These are phyloP conservation scores for Prunella himalayana DNA, from an alignment of 2,113 vertebrate genomes.

Conservation along the genomic window DNA sequence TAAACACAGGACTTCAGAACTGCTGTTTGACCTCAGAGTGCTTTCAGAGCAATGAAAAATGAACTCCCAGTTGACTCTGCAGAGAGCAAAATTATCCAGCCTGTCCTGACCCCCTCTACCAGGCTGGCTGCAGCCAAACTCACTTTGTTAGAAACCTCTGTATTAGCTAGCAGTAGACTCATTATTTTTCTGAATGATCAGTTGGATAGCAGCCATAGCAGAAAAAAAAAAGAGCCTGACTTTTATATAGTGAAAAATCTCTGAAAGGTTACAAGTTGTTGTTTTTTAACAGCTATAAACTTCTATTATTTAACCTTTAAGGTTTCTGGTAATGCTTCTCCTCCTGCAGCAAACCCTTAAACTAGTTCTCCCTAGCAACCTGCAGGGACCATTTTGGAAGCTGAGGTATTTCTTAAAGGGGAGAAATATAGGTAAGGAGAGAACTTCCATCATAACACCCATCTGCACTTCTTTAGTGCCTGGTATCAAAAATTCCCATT, in stretches of 20 bases:
- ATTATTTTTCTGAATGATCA: not conserved
- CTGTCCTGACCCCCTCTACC: not conserved
- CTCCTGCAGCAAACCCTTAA: not conserved
- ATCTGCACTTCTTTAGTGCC: not conserved
- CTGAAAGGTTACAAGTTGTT: not conserved
- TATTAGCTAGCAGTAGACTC: not conserved
- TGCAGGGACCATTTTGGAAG: not conserved
- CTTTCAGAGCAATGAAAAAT: not conserved
- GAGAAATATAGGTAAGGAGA: not conserved
- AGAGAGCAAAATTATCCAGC: not conserved
- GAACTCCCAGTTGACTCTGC: not conserved
- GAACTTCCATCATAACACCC: not conserved
- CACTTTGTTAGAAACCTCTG: not conserved
- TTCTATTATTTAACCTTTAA: not conserved
- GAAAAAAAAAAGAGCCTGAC: not conserved
- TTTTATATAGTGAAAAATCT: not conserved
- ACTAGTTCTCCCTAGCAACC: not conserved
- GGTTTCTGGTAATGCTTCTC: not conserved
- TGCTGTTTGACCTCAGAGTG: fast-evolving
- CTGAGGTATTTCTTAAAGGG: not conserved
- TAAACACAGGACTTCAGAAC: not conserved
- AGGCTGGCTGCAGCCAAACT: not conserved
- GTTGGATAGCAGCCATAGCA: not conserved
- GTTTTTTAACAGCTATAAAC: not conserved
- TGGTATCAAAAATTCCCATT: slow-evolving; percentile 27